phyloP scores from a whole-genome alignment of 1,140 invertebrate genomes.

The Drosophila grimshawi region DNA sequence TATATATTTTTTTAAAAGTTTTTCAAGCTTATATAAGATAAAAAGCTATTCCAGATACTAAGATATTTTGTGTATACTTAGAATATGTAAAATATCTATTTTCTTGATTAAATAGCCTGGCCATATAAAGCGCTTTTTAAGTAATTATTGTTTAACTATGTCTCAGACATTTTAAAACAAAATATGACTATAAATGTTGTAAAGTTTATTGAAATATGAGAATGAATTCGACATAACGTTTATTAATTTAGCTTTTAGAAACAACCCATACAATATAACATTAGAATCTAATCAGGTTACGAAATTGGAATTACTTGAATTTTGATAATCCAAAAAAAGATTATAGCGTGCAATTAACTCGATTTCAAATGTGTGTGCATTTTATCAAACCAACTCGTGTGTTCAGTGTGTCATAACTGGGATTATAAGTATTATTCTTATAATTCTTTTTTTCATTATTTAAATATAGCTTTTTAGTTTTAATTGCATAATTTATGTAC shows the following conservation, averaged over 20 bases:
- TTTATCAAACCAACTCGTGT: conserved; percentile 75
- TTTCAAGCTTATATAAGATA: neutral
- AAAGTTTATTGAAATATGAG: too few species aligned
- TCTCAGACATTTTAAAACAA: too few species aligned
- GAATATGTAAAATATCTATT: too few species aligned
- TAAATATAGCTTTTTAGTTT: conserved; percentile 35
- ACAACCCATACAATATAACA: conserved; percentile 37
- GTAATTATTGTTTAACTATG: neutral
- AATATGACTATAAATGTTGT: too few species aligned
- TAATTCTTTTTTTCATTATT: conserved; percentile 28
- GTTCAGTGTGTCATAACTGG: conserved; percentile 47
- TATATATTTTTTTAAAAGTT: neutral
- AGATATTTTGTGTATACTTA: too few species aligned
- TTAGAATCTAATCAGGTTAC: conserved; percentile 8
- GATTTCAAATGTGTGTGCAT: conserved; percentile 79
- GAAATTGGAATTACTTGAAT: conserved; percentile 7
- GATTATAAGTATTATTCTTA: conserved; percentile 42
- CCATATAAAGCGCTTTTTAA: neutral
- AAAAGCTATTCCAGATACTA: too few species aligned
- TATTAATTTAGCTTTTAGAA: neutral
- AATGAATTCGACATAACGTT: neutral
- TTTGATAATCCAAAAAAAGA: conserved; percentile 52
- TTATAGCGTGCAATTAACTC: conserved; percentile 75
- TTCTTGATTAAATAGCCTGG: too few species aligned
- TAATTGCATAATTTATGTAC: conserved; percentile 54